Evolutionary conservation across 2,113 vertebrate genomes (phyloP), one percentile per base, ranked within the genome.

Genomic region (Epinephelus cyanopodus): DNA sequence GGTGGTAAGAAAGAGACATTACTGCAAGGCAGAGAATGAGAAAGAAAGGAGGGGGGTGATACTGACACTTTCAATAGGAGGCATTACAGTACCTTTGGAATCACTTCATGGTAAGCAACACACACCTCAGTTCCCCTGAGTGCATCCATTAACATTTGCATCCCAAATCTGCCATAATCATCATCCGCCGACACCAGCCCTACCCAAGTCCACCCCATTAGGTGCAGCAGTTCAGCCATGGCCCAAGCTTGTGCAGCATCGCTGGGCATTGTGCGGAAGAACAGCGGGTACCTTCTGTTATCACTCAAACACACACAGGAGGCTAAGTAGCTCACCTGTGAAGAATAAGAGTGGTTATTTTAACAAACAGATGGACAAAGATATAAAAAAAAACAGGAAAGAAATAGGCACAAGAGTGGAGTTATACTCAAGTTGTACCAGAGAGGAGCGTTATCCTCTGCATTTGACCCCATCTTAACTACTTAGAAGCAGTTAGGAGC

Each of bases 151-250:
- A 94, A 82, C 65, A 90, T 79, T 50, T 87, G 84, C 52, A 93
- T 85, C 21, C 88, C 91, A 82, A 81, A 90, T 87, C 82, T 90
- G 47, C 85, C 92, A 65, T 92, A 94, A 50, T 91, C 89, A 75
- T 92, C 90, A 65, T 91, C 85, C 18, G 75, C 90, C 48, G 82
- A 89, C 33, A 93, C 85, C 33, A 92, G 65, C 7, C 89, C 91
- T 23, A 92, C 88, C 90, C 93, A 93, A 17, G 85, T 83, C 90
- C 93, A 93, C 37, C 86, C 84, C 54, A 91, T 89, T 50, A 88
- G 70, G 9, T 0, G 61, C 65, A 94, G 27, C 62, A 95, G 79
- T 42, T 82, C 82, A 65, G 78, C 89, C 77, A 86, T 81, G 39
- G 90, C 90, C 66, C 66, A 77, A 9, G 88, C 84, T 85, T 93